These are phyloP conservation scores for Rhinella marina DNA, from an alignment of 2,797 vertebrate genomes.

Conservation along the genomic window DNA sequence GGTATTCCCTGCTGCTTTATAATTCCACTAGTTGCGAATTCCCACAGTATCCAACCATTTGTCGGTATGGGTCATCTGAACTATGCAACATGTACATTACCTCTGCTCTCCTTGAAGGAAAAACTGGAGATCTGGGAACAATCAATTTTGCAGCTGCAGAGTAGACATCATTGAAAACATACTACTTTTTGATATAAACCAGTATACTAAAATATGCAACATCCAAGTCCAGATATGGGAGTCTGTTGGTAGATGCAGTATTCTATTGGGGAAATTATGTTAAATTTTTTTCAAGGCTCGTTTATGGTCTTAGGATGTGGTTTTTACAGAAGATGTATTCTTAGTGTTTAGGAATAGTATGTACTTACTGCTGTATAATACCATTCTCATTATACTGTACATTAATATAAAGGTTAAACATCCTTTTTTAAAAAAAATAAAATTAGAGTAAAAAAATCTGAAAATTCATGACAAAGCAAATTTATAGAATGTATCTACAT, in stretches of 20 bases:
- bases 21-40: conserved; percentile 59
- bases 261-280: neutral
- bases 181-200: neutral
- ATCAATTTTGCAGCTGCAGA: conserved; percentile 50
- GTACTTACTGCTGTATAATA: no score
- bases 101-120: conserved; percentile 37
- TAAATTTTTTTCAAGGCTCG: neutral
- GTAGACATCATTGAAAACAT: conserved; percentile 9
- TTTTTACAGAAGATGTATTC: neutral
- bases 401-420: no score
- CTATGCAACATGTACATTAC: conserved; percentile 61
- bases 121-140: conserved; percentile 45
- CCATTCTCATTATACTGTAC: no score
- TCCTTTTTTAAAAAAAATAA: no score
- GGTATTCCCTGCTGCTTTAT: conserved; percentile 62
- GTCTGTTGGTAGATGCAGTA: neutral
- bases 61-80: conserved; percentile 63
- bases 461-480: no score
- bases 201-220: neutral
- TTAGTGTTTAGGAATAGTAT: no score
- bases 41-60: conserved; percentile 63
- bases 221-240: conserved; percentile 20
- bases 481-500: no score
- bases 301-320: neutral
- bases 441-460: no score